Evolutionary conservation across 2,797 vertebrate genomes (phyloP), one percentile per base, ranked within the genome.

Genomic region (Epinephelus awoara): DNA sequence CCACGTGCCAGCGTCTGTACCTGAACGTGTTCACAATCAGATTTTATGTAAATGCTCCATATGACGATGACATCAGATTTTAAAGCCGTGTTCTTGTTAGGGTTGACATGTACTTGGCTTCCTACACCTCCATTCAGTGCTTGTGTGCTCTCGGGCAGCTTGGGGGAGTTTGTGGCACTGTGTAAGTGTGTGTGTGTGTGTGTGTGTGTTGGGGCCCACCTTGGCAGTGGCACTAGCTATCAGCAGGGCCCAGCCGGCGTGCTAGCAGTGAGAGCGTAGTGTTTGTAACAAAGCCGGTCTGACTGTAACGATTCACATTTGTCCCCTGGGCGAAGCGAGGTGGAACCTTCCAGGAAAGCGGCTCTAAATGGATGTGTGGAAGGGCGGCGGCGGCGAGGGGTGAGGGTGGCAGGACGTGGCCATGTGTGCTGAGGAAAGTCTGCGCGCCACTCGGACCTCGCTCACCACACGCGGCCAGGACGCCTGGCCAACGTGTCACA

Each of bases 161-260:
- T 82, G 80, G 80, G 88, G 77, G 81, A 89, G 80, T 85, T 86
- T 69, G 85, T 85, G 57, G 81, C 73, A 67, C 80, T 40, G 67
- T 72, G 67, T 64, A 52, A 47, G 58, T 58, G 67, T n/a, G 46
- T 52, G n/a, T 68, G 44, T 72, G 68, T 71, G 72, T 69, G 84
- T 79, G 79, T 85, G 80, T 87, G 85, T 83, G 75, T 80, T 69
- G 0, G 23, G 63, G 89, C 80, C 82, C 85, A 88, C 88, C 89
- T 91, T 93, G 91, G 92, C 91, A 89, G 82, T 64, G 66, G 75
- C 74, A 14, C 52, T 34, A 77, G 87, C 88, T 89, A 91, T 92
- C 90, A 92, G 92, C 80, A 67, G 90, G 89, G 75, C 85, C 88
- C 94, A 92, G 92, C 91, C 92, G 88, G 90, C 67, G 77, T 79